Evolutionary conservation across 92 coral and sea anemone genomes (phyloP).

Genomic region (Pocillopora grandis): DNA sequence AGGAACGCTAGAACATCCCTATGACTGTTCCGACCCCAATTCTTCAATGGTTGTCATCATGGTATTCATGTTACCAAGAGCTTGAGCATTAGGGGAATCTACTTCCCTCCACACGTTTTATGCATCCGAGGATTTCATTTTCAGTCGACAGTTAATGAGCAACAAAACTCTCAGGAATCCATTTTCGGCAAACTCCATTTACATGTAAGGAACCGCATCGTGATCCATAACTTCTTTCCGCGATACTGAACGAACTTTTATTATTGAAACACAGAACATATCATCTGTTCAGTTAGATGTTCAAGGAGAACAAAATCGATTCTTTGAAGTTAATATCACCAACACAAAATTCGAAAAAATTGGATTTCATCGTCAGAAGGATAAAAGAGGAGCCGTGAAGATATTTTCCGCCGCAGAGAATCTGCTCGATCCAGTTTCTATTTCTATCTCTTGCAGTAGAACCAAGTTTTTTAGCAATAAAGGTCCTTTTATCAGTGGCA

Average conservation of each 20-base stretch:
- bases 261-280: background rate
- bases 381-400: background rate
- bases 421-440: background rate
- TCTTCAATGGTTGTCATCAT: background rate
- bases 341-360: background rate
- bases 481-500: conserved; percentile 2
- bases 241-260: background rate
- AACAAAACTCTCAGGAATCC: background rate
- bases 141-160: background rate
- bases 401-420: background rate
- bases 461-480: background rate
- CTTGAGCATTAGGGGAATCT: background rate
- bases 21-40: background rate
- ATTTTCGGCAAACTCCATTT: conserved; percentile 5
- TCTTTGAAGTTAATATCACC: background rate
- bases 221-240: conserved; percentile 14
- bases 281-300: background rate
- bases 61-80: conserved; percentile 13
- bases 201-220: background rate
- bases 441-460: background rate
- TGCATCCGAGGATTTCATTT: conserved; percentile 7
- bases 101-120: background rate
- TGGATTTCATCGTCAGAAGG: background rate
- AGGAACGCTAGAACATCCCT: background rate
- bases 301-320: background rate